Conservation (phyloP, 2,888 invertebrate genomes). For the Drosophila cognata region DNA sequence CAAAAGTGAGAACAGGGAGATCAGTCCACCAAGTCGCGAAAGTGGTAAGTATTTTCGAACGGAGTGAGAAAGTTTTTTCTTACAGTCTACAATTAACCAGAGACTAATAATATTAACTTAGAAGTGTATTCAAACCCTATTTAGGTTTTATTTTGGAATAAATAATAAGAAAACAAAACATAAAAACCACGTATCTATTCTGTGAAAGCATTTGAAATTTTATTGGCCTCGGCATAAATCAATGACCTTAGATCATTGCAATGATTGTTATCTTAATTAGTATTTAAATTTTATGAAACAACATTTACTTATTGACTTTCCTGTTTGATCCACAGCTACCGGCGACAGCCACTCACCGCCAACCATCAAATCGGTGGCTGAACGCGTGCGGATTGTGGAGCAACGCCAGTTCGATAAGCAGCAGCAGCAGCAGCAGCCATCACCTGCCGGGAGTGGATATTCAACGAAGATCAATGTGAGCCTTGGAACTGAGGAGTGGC, state of each 20-base stretch:
- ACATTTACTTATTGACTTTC: conserved; percentile 23
- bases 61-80: neutral
- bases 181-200: neutral
- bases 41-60: conserved; percentile 51
- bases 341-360: conserved; percentile 43
- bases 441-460: conserved; percentile 85
- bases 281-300: conserved; percentile 17
- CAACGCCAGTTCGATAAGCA: conserved; percentile 76
- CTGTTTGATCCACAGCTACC: conserved; percentile 6
- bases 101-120: neutral
- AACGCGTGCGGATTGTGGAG: conserved; percentile 86
- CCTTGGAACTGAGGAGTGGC: conserved; percentile 79
- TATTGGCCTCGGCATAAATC: conserved; percentile 3
- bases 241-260: conserved; percentile 1
- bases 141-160: neutral
- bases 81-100: neutral
- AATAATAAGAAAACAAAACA: too few species aligned
- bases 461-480: conserved; percentile 88
- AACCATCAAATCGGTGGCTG: conserved; percentile 84
- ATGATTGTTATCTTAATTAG: conserved; percentile 9
- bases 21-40: conserved; percentile 44
- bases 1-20: conserved; percentile 78
- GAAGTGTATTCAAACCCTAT: neutral
- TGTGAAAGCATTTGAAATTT: neutral
- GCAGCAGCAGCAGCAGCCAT: conserved; percentile 31